Conservation (phyloP, 2,113 vertebrate species). For the Fukomys damarensis region DNA sequence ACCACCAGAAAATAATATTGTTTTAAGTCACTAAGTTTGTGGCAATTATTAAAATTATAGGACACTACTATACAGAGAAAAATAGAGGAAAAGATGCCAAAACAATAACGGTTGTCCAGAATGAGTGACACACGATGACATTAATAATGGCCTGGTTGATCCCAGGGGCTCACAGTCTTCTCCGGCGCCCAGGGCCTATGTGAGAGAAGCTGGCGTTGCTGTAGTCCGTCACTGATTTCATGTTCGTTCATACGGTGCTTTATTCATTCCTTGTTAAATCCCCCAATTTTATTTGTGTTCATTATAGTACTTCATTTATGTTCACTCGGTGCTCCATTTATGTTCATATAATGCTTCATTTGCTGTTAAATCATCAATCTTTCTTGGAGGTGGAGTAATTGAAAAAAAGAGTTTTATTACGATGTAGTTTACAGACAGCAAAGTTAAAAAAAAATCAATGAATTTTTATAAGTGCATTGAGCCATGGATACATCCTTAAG, state of each 20-base stretch:
- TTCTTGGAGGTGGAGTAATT: neutral
- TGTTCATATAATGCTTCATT: too few relatives aligned
- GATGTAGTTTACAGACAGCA: neutral
- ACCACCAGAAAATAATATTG: neutral
- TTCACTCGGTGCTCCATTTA: too few relatives aligned
- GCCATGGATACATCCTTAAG: neutral
- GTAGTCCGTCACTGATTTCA: neutral
- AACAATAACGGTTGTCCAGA: neutral
- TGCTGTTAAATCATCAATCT: neutral
- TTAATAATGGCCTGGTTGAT: neutral
- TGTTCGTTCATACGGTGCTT: too few relatives aligned
- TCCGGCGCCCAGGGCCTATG: neutral
- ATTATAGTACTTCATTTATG: neutral
- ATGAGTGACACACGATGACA: neutral
- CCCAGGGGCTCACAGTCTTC: neutral
- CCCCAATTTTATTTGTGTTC: neutral
- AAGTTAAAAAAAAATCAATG: neutral
- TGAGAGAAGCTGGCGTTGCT: neutral
- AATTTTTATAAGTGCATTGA: neutral
- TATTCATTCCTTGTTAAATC: neutral
- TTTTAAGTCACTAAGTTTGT: neutral
- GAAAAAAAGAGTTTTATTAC: neutral
- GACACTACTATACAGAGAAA: neutral
- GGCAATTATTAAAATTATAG: neutral
- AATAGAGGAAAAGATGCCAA: neutral